Base-by-base conservation (phyloP, 2,888 invertebrate genomes). In the Drosophila meridiana region DNA sequence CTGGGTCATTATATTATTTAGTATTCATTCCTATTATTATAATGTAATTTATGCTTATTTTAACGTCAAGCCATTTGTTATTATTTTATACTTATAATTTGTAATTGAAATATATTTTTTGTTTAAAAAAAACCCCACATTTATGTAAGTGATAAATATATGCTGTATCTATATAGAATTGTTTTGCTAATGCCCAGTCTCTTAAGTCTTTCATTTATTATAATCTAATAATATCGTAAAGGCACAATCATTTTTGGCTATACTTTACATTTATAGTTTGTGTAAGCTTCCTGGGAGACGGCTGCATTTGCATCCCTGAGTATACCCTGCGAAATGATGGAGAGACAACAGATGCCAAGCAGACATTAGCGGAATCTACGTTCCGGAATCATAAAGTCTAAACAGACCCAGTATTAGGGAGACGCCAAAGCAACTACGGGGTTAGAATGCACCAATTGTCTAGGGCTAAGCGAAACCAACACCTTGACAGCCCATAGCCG, bases 221-320 rank as follows among this genome's bases (percentile, higher is more conserved):
- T 38, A 8, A 6, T 5, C 2, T 5, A 56, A 53, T 26, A 53
- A 36, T 53, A 20, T 55, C 26, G 30, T 28, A 13, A 2, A 28
- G 26, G 14, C 55, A 48, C 42, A 67, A 61, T 48, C 32, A 34
- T 9, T 42, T 32, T 43, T 40, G 45, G 28, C 47, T 26, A 75
- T 83, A 76, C 87, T 60, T 89, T 84, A 87, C 87, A 69, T 65
- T 71, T 60, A 61, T 48, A 60, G 58, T 56, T 72, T 56, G 69
- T 68, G 59, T 73, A 59, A 60, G 64, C 76, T 43, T 82, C 86
- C 68, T 72, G 71, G 36, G 66, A 69, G 62, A 63, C 69, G 57
- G 60, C 89, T 60, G 82, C 82, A 56, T 80, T 73, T 70, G 80
- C 69, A 73, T 91, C 91, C 68, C 85, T 80, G 34, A 88, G 80